phyloP scores from a whole-genome alignment of 23 tunicate genomes.

The Halocynthia aurantium region DNA sequence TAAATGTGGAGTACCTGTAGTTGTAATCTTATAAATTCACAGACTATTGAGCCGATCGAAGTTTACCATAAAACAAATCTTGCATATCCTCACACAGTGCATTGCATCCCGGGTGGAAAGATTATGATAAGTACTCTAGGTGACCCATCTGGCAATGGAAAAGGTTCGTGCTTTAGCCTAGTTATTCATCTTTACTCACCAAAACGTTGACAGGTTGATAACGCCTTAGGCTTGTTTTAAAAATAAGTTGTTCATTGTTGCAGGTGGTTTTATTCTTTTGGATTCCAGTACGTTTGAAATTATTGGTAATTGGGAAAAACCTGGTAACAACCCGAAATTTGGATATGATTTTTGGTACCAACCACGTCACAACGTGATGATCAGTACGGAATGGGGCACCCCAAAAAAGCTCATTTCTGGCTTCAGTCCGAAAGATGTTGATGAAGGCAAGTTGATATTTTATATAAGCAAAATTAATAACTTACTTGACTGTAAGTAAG shows the following conservation, averaged over 20 bases:
- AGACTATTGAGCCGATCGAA: conserved; percentile 68
- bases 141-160: conserved; percentile 75
- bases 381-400: conserved; percentile 77
- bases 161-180: conserved; percentile 22
- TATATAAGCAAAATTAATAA: not conserved
- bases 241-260: not conserved
- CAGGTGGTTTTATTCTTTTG: conserved; percentile 58
- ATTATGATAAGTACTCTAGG: conserved; percentile 89
- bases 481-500: not conserved
- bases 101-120: conserved; percentile 83
- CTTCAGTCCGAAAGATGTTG: conserved; percentile 52
- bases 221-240: not conserved
- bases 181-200: too few species aligned
- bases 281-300: conserved; percentile 64
- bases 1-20: not conserved
- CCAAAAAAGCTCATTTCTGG: conserved; percentile 48
- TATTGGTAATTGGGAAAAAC: conserved; percentile 55
- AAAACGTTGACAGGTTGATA: too few species aligned
- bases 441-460: conserved; percentile 26
- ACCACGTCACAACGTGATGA: conserved; percentile 77
- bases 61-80: conserved; percentile 53
- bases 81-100: conserved; percentile 85
- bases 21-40: not conserved
- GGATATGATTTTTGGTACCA: conserved; percentile 83
- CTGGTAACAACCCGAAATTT: conserved; percentile 53